Evolutionary conservation across 1,140 invertebrate species (phyloP).

Genomic region (Aplysia californica): DNA sequence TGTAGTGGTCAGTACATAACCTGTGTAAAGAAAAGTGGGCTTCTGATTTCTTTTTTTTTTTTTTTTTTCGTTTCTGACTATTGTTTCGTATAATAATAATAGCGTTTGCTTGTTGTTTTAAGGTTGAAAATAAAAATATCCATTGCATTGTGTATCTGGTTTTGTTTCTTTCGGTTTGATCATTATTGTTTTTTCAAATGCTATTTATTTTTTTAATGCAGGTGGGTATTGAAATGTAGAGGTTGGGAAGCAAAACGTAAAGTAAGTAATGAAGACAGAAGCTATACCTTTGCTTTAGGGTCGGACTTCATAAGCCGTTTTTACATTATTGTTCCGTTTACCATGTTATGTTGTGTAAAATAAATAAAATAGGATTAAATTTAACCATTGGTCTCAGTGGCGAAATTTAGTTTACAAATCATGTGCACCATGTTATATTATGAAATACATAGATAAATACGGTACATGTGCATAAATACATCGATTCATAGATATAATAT

Average conservation of each 20-base stretch:
- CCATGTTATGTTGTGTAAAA: no score
- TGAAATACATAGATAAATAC: neutral
- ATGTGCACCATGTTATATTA: no score
- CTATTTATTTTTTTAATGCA: no score
- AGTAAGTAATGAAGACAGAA: no score
- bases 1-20: neutral
- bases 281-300: no score
- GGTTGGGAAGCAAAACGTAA: no score
- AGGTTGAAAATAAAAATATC: neutral
- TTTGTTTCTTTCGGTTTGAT: neutral
- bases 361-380: neutral
- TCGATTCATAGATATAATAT: neutral
- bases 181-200: neutral
- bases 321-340: no score
- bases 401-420: no score
- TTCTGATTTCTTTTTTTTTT: neutral
- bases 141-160: neutral
- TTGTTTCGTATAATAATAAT: neutral
- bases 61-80: neutral
- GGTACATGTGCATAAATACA: neutral
- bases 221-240: no score
- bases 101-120: neutral
- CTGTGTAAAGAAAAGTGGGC: slow-evolving; percentile 3
- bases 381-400: neutral
- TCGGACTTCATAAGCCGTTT: no score